Conservation (phyloP, 1,140 invertebrate genomes). For the Drosophila sechellia region DNA sequence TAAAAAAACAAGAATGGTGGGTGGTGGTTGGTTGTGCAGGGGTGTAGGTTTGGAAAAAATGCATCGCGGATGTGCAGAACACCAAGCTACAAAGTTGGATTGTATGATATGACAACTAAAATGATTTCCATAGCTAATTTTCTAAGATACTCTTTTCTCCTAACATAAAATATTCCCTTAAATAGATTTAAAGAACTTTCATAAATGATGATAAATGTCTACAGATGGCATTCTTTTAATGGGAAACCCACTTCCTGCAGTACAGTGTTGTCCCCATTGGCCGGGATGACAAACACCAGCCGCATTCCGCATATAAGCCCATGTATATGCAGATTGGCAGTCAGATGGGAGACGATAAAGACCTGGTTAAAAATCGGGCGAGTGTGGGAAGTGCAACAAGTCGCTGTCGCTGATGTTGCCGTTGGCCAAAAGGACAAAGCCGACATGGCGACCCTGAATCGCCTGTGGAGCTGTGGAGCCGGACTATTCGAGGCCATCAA, state of each 20-base stretch:
- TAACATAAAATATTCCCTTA: not conserved
- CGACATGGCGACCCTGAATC: constrained; percentile 27
- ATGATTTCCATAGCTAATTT: not conserved
- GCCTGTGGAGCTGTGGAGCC: constrained; percentile 11
- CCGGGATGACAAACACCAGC: constrained; percentile 23
- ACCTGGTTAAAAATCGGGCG: not conserved
- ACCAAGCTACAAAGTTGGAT: constrained; percentile 10
- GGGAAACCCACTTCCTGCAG: not conserved
- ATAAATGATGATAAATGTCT: too few species aligned
- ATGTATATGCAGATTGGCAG: constrained; percentile 39
- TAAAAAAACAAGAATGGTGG: constrained; percentile 1
- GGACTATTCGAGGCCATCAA: constrained; percentile 30
- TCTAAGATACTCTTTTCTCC: too few species aligned
- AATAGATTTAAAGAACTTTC: too few species aligned
- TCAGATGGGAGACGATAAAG: constrained; percentile 1
- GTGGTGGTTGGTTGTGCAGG: not conserved
- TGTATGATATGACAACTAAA: too few species aligned
- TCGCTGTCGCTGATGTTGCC: constrained; percentile 36
- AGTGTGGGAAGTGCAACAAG: constrained; percentile 46
- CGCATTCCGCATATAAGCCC: constrained; percentile 20
- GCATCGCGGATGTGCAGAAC: constrained; percentile 13
- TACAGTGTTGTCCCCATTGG: constrained; percentile 14
- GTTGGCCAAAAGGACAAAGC: constrained; percentile 32
- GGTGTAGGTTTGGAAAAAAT: constrained; percentile 27
- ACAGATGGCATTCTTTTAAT: not conserved